Percentiles rank a stretch among this genome's conserved stretches.
Evolutionary conservation across 1,140 invertebrate species (phyloP).

Genomic region (Lanistes nyassanus): DNA sequence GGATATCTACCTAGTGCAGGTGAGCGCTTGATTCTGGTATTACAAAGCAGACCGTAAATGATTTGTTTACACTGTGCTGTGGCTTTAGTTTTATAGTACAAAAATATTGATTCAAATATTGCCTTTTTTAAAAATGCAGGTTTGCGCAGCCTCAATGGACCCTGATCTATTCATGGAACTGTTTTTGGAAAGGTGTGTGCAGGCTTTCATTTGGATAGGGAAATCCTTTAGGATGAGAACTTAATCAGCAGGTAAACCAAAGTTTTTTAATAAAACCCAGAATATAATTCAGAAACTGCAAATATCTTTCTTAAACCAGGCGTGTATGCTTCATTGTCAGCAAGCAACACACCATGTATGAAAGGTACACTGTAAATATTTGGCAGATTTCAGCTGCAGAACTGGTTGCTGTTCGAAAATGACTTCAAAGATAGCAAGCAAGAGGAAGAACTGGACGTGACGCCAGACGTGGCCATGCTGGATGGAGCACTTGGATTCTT

Average conservation of each 20-base stretch:
- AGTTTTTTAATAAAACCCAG: no score
- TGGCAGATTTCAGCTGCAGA: conserved; percentile 67
- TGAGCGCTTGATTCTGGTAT: conserved; percentile 25
- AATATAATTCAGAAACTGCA: no score
- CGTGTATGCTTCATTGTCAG: no score
- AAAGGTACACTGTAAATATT: no score
- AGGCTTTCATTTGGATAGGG: not conserved
- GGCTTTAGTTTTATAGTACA: not conserved
- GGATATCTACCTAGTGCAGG: conserved; percentile 84
- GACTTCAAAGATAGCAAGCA: conserved; percentile 4
- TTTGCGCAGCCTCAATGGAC: conserved; percentile 88
- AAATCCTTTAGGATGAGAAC: no score
- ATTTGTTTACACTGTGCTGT: not conserved
- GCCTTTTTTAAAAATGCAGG: conserved; percentile 58
- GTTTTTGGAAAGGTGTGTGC: conserved; percentile 84
- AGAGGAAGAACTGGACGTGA: not conserved
- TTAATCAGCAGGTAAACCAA: no score
- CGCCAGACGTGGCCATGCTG: conserved; percentile 81
- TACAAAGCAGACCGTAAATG: not conserved
- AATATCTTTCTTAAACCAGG: no score
- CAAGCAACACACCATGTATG: no score
- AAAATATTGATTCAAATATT: not conserved
- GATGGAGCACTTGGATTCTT: conserved; percentile 92
- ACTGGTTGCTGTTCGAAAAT: conserved; percentile 79
- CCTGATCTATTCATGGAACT: conserved; percentile 87